A percentile compares a stretch with the other conserved stretches of the same genome.
Conservation (phyloP, 2,888 invertebrate species). For the Furcula furcula region DNA sequence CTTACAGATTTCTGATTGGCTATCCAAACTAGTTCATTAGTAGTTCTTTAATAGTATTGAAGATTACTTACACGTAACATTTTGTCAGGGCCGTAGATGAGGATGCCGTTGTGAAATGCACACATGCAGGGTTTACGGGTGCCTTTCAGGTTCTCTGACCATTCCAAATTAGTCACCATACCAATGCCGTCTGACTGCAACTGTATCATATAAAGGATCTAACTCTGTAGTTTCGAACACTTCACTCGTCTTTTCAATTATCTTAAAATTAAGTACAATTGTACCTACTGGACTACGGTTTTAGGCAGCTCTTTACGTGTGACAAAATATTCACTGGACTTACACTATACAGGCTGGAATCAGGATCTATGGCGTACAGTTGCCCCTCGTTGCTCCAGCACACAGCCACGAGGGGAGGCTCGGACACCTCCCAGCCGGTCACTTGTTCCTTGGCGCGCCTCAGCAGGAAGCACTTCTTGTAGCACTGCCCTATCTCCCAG, state of each 20-base stretch:
- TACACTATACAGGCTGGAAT: slow-evolving; percentile 59
- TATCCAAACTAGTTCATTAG: too few species aligned
- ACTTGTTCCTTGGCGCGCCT: slow-evolving; percentile 50
- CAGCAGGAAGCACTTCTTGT: slow-evolving; percentile 59
- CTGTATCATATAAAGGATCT: slow-evolving; percentile 36
- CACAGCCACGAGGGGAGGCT: slow-evolving; percentile 47
- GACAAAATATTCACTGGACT: too few species aligned
- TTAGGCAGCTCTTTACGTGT: too few species aligned
- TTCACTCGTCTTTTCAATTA: too few species aligned
- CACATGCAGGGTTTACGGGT: slow-evolving; percentile 47
- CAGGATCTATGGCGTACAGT: slow-evolving; percentile 60
- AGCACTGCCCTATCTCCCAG: slow-evolving; percentile 74
- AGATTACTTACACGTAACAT: slow-evolving; percentile 53
- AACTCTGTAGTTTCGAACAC: too few species aligned
- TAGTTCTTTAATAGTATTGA: too few species aligned
- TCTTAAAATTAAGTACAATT: too few species aligned
- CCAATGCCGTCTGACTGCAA: slow-evolving; percentile 64
- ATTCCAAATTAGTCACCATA: slow-evolving; percentile 61
- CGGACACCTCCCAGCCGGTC: slow-evolving; percentile 51
- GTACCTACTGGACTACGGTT: too few species aligned
- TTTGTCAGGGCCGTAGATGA: slow-evolving; percentile 66
- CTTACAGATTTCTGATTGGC: too few species aligned
- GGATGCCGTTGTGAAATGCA: slow-evolving; percentile 56
- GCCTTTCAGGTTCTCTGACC: slow-evolving; percentile 50
- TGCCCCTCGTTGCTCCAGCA: slow-evolving; percentile 68